phyloP scores from a whole-genome alignment of 2,888 invertebrate species.

The Lepeophtheirus nordmannii region DNA sequence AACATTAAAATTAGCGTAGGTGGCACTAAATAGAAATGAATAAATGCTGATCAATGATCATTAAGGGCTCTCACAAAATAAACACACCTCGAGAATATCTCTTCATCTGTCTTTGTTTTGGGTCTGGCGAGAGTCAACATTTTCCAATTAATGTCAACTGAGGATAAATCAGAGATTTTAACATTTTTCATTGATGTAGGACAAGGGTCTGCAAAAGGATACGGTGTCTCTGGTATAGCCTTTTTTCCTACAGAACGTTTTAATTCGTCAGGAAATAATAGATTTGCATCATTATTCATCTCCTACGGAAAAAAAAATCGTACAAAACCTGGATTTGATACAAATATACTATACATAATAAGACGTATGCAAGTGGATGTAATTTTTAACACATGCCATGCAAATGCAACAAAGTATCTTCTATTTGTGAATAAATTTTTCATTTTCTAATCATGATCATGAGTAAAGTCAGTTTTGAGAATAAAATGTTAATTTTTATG shows the following conservation, averaged over 20 bases:
- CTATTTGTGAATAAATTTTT: too few relatives aligned
- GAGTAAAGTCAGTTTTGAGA: too few relatives aligned
- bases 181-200: constrained; percentile 18
- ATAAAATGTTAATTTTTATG: too few relatives aligned
- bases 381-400: too few relatives aligned
- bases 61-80: too few relatives aligned
- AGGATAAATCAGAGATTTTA: constrained; percentile 19
- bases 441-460: too few relatives aligned
- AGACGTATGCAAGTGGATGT: too few relatives aligned
- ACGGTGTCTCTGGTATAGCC: constrained; percentile 3
- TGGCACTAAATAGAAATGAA: not conserved
- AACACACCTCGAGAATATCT: constrained; percentile 18
- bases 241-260: not conserved
- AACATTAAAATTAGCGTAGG: not conserved
- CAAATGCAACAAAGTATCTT: too few relatives aligned
- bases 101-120: constrained; percentile 20
- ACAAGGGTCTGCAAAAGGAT: constrained; percentile 21
- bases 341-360: too few relatives aligned
- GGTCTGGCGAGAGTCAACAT: constrained; percentile 22
- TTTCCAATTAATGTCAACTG: constrained; percentile 23
- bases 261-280: not conserved
- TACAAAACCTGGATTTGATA: too few relatives aligned
- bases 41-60: too few relatives aligned
- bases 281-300: not conserved
- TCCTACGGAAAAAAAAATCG: not conserved